Conservation (phyloP, 64 coral and sea anemone species). For the Actinia tenebrosa region DNA sequence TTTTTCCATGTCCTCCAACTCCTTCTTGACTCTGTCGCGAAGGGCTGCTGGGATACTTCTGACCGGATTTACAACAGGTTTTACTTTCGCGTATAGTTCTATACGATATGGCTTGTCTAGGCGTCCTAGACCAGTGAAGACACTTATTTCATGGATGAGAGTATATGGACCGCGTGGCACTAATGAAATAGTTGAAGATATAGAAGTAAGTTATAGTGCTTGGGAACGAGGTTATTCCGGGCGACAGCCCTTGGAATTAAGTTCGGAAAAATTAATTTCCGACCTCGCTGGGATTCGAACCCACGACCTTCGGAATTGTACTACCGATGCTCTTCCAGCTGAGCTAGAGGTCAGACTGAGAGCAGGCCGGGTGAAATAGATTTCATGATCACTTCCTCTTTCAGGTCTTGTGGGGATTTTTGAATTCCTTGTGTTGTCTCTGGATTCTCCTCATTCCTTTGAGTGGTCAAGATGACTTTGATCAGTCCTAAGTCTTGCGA, state of each 20-base stretch:
- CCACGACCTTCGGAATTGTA: too few species aligned
- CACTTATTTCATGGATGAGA: slow-evolving; percentile 34
- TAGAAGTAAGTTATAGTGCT: too few species aligned
- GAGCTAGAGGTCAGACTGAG: too few species aligned
- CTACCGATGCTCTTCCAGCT: too few species aligned
- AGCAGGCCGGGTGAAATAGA: too few species aligned
- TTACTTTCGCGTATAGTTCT: slow-evolving; percentile 56
- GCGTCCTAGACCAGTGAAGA: slow-evolving; percentile 57
- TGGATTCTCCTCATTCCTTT: slow-evolving; percentile 20
- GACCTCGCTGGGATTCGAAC: too few species aligned
- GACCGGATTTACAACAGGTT: slow-evolving; percentile 38
- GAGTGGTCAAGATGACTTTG: slow-evolving; percentile 48
- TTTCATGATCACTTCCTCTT: slow-evolving; percentile 50
- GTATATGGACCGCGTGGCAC: too few species aligned
- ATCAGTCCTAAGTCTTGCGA: slow-evolving; percentile 53
- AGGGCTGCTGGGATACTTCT: slow-evolving; percentile 61
- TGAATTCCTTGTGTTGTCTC: not conserved
- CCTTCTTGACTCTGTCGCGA: slow-evolving; percentile 33
- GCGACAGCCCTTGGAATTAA: too few species aligned
- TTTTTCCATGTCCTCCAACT: slow-evolving; percentile 43
- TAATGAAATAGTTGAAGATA: too few species aligned
- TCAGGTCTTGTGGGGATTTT: slow-evolving; percentile 20
- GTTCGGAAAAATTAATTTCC: too few species aligned
- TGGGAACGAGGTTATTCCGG: too few species aligned
- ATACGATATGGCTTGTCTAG: slow-evolving; percentile 60